phyloP scores from a whole-genome alignment of 1,140 invertebrate species.

The Nylanderia fulva region DNA sequence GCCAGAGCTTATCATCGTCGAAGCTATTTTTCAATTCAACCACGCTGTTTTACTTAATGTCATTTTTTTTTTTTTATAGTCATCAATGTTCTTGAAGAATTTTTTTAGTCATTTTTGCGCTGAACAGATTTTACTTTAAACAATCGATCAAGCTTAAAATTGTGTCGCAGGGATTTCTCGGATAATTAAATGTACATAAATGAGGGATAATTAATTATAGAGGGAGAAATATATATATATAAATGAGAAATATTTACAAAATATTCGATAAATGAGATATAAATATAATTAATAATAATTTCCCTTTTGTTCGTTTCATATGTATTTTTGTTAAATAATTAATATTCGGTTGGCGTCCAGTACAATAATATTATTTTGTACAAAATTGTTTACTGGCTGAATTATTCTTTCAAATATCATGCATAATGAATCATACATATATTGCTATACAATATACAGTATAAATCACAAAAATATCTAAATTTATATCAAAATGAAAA shows the following conservation, averaged over 20 bases:
- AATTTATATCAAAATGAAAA: background rate
- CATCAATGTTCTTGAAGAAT: background rate
- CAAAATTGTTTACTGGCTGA: background rate
- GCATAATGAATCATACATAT: background rate
- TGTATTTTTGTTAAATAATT: constrained; percentile 1
- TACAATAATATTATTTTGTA: background rate
- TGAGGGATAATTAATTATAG: background rate
- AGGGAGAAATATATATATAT: background rate
- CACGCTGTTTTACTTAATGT: background rate
- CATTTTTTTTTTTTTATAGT: background rate
- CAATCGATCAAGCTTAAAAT: background rate
- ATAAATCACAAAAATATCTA: background rate
- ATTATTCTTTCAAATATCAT: background rate
- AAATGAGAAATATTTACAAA: background rate
- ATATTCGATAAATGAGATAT: no score
- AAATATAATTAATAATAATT: no score
- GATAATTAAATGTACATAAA: background rate
- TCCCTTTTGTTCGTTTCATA: background rate
- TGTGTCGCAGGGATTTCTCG: background rate
- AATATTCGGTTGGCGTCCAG: background rate
- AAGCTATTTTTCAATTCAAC: constrained; percentile 2
- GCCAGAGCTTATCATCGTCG: background rate
- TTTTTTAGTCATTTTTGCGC: background rate
- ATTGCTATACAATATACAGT: no score
- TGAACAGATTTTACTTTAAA: background rate